Conservation (phyloP, 2,113 vertebrate genomes). For the Mirounga angustirostris region DNA sequence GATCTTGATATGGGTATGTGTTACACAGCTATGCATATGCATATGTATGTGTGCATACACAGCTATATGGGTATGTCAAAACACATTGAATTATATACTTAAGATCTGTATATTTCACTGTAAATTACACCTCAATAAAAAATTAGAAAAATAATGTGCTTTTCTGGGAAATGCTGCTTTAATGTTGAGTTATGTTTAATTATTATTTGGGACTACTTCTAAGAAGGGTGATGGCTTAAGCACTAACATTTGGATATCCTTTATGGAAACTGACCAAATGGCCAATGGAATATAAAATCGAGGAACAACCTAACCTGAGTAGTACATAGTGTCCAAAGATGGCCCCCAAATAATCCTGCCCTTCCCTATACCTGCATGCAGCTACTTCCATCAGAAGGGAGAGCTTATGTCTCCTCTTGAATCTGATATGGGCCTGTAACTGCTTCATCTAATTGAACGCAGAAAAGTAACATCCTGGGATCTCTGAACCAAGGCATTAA, state of each 20-base stretch:
- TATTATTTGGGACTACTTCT: background rate
- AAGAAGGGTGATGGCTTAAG: background rate
- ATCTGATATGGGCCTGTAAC: background rate
- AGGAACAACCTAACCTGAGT: background rate
- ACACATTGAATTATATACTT: background rate
- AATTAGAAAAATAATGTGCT: background rate
- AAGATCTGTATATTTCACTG: background rate
- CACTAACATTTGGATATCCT: background rate
- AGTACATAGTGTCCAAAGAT: background rate
- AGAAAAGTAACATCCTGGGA: background rate
- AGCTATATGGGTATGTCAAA: background rate
- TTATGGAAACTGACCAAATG: conserved; percentile 15
- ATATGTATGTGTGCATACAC: background rate
- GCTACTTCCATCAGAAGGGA: background rate
- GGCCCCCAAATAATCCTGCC: background rate
- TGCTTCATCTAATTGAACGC: background rate
- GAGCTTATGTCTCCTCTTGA: background rate
- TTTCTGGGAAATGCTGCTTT: background rate
- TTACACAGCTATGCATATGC: background rate
- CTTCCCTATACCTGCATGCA: background rate
- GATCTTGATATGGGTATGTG: background rate
- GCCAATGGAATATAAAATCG: background rate
- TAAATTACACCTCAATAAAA: background rate
- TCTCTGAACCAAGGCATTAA: background rate
- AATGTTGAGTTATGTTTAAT: background rate